Evolutionary conservation across 53 echinoderm and acorn worm genomes (phyloP).

Genomic region (Echinometra lucunter): DNA sequence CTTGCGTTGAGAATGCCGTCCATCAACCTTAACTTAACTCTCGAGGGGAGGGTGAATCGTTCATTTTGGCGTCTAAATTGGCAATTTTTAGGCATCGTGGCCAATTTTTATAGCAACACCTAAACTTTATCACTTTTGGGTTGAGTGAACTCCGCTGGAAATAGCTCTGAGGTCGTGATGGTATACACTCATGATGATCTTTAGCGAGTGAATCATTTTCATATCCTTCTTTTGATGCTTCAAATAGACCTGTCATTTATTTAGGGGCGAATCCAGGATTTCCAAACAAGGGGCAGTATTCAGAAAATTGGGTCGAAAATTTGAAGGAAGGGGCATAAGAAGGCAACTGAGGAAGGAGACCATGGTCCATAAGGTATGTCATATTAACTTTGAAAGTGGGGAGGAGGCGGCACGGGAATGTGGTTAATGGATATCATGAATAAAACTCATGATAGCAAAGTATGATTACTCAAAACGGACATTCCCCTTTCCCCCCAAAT

Average conservation of each 20-base stretch:
- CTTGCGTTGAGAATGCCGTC: not conserved
- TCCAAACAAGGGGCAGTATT: too few species aligned
- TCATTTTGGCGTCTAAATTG: slow-evolving; percentile 50
- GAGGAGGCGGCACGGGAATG: not conserved
- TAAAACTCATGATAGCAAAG: not conserved
- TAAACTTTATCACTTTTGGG: not conserved
- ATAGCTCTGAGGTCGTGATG: not conserved
- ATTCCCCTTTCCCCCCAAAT: not conserved
- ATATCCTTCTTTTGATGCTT: not conserved
- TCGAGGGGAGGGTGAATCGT: not conserved
- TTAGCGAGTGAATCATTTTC: not conserved
- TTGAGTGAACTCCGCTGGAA: not conserved
- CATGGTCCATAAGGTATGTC: too few species aligned
- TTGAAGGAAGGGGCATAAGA: too few species aligned
- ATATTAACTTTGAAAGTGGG: too few species aligned
- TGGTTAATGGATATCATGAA: not conserved
- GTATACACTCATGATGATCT: not conserved
- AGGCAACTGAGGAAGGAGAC: too few species aligned
- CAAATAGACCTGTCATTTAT: not conserved
- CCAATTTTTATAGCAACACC: not conserved
- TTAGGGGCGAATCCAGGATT: not conserved
- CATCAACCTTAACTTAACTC: not conserved
- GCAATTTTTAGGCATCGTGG: slow-evolving; percentile 4
- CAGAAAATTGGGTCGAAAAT: too few species aligned
- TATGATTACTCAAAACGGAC: not conserved